These are phyloP conservation scores for Dunckerocampus dactyliophorus DNA, from an alignment of 2,113 vertebrate genomes.

Conservation along the genomic window DNA sequence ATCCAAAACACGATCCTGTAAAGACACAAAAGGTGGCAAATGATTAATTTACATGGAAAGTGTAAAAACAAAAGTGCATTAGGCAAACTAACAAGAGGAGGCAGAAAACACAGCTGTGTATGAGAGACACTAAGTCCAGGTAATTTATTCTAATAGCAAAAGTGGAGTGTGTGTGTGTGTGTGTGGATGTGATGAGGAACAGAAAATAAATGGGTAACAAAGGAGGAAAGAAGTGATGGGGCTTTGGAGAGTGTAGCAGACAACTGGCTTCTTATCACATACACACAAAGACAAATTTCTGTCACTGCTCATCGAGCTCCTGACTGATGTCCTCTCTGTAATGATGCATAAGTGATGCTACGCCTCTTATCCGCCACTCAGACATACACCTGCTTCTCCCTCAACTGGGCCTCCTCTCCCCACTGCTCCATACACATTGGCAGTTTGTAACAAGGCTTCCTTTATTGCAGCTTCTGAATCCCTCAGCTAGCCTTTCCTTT, in stretches of 20 bases:
- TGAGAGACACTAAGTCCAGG: constrained; percentile 3
- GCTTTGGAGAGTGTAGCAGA: constrained; percentile 28
- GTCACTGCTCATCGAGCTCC: constrained; percentile 30
- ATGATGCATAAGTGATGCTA: constrained; percentile 59
- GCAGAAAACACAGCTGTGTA: background rate
- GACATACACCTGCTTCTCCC: constrained; percentile 48
- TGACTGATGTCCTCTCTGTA: constrained; percentile 57
- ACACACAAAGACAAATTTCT: constrained; percentile 34
- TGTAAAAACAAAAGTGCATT: background rate
- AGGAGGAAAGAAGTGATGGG: constrained; percentile 24
- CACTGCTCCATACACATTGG: constrained; percentile 24
- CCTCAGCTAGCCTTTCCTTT: constrained; percentile 22
- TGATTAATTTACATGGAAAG: constrained; percentile 4
- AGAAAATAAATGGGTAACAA: constrained; percentile 33
- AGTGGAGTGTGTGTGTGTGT: constrained; percentile 4
- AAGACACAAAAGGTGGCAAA: constrained; percentile 35
- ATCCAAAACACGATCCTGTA: constrained; percentile 66
- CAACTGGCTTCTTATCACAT: constrained; percentile 34
- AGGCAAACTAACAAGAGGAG: background rate
- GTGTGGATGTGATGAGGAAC: constrained; percentile 20
- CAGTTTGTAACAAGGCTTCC: constrained; percentile 23
- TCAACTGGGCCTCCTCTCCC: constrained; percentile 10
- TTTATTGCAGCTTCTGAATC: background rate
- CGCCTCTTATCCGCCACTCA: constrained; percentile 63
- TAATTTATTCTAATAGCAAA: constrained; percentile 11